Conservation (phyloP, 1,140 invertebrate species). For the Pseudachorutes palmiensis region DNA sequence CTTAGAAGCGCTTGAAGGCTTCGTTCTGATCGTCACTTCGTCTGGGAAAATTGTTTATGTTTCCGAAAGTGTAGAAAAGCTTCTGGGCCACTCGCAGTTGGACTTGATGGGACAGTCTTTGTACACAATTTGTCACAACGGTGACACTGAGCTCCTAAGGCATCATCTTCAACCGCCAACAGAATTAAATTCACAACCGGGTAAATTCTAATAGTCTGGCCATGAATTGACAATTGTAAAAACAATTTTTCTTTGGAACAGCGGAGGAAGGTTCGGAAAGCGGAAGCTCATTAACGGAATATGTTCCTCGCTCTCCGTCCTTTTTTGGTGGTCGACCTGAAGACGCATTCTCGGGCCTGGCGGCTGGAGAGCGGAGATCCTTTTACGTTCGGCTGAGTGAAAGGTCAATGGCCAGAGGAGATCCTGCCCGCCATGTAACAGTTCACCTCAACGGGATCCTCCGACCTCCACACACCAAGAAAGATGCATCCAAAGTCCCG, state of each 20-base stretch:
- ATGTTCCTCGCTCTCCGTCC: constrained; percentile 36
- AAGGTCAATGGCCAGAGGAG: constrained; percentile 54
- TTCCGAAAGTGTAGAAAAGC: constrained; percentile 69
- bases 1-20: constrained; percentile 53
- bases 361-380: constrained; percentile 45
- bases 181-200: background rate
- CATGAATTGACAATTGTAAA: constrained; percentile 32
- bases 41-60: constrained; percentile 80
- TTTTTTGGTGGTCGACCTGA: constrained; percentile 37
- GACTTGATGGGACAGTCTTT: constrained; percentile 78
- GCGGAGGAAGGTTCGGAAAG: constrained; percentile 17
- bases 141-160: constrained; percentile 61
- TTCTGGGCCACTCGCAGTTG: constrained; percentile 72
- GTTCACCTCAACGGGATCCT: constrained; percentile 52
- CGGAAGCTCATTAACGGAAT: constrained; percentile 25
- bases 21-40: constrained; percentile 68
- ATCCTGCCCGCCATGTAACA: constrained; percentile 56
- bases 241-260: background rate
- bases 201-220: constrained; percentile 39
- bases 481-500: constrained; percentile 23
- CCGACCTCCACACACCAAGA: constrained; percentile 39
- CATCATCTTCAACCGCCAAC: constrained; percentile 38
- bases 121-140: constrained; percentile 63
- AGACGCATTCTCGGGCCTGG: constrained; percentile 35
- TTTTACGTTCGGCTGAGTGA: constrained; percentile 58